phyloP scores from a whole-genome alignment of 2,888 invertebrate genomes.

The Hyposoter didymator region DNA sequence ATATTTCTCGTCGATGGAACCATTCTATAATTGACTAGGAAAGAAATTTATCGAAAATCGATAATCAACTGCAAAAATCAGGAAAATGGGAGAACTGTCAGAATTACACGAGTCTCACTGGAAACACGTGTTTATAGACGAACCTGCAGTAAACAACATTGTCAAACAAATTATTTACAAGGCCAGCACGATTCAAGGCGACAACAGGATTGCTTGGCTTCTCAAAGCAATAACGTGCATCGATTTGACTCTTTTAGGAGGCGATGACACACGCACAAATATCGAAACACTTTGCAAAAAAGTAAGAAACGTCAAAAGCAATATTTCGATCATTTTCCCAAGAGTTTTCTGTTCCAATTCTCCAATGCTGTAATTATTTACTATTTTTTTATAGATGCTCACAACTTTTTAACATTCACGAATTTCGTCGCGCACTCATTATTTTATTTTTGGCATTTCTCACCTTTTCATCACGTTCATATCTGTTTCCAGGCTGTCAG shows the following conservation, averaged over 20 bases:
- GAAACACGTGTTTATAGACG: slow-evolving; percentile 70
- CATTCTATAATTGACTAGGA: background rate
- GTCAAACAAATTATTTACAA: slow-evolving; percentile 72
- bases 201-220: slow-evolving; percentile 90
- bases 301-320: slow-evolving; percentile 85
- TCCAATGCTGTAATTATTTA: background rate
- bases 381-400: background rate
- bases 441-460: background rate
- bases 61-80: background rate
- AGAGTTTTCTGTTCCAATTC: too few species aligned
- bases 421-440: background rate
- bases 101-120: slow-evolving; percentile 42
- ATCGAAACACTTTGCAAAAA: slow-evolving; percentile 92
- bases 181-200: slow-evolving; percentile 74
- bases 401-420: background rate
- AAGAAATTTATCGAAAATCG: background rate
- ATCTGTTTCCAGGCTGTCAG: slow-evolving; percentile 85
- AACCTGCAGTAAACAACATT: slow-evolving; percentile 72
- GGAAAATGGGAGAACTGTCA: slow-evolving; percentile 33
- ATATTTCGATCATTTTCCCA: background rate
- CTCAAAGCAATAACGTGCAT: slow-evolving; percentile 93
- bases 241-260: slow-evolving; percentile 96
- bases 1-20: background rate
- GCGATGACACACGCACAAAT: slow-evolving; percentile 91
- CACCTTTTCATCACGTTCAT: background rate